Evolutionary conservation across 2,113 vertebrate genomes (phyloP).

Genomic region (Trogon surrucura): DNA sequence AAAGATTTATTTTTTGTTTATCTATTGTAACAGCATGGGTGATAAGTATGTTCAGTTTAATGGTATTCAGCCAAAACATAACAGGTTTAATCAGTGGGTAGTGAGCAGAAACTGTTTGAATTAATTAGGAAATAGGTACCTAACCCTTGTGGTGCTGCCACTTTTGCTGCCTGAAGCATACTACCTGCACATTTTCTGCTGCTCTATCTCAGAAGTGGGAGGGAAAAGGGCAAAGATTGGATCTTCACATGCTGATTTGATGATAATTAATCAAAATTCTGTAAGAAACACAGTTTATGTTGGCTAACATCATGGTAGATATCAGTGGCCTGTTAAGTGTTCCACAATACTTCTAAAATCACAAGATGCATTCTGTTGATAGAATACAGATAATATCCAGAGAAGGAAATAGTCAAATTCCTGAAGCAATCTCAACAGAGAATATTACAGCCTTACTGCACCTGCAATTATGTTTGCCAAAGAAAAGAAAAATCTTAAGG

Average conservation of each 20-base stretch:
- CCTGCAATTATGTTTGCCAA: not conserved
- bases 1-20: not conserved
- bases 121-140: constrained; percentile 38
- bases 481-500: not conserved
- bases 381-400: not conserved
- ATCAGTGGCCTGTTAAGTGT: not conserved
- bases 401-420: not conserved
- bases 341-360: not conserved
- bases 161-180: constrained; percentile 7
- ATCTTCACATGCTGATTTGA: not conserved
- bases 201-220: not conserved
- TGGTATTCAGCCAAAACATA: constrained; percentile 6
- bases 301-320: not conserved
- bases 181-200: constrained; percentile 3
- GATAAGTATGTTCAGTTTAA: not conserved
- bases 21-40: not conserved
- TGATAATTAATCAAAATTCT: constrained; percentile 3
- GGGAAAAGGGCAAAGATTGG: not conserved
- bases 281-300: not conserved
- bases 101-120: constrained; percentile 28
- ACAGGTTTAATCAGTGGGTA: constrained; percentile 22
- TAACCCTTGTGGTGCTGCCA: not conserved
- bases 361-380: not conserved
- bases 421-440: not conserved
- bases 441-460: not conserved